Base-by-base conservation (phyloP, 2,888 invertebrate species). In the Phasia obesa region DNA sequence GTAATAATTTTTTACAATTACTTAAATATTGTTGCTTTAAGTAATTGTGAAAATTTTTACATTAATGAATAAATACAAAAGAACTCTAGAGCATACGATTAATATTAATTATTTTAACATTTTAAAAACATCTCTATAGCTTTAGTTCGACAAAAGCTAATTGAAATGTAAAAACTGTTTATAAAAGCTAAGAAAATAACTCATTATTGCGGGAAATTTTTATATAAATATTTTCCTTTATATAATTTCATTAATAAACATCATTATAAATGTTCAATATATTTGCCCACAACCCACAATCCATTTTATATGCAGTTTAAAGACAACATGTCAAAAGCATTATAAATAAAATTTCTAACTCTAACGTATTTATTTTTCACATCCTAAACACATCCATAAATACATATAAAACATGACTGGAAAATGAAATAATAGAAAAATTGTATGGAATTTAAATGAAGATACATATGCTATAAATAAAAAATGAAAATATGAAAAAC, bases 401-500 rank as follows among this genome's bases (percentile, higher is more conserved):
- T 38, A 51, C 21, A 65, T 53, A 77, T 60, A 59, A 59, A 82
- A 70, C 62, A 78, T 78, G 74, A 70, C 57, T 65, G 59, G 44
- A 69, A 57, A 65, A 49, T 64, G 64, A 57, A 38, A 47, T 13
- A 0, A 25, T 31, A 67, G n/a, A 62, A 17, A 23, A 62, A 17
- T 47, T 49, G 19, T 35, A n/a, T 17, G 27, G 65, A 59, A 71
- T 78, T 78, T 65, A 71, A 71, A 65, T 71, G 38, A 65, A 65
- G 64, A 49, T 49, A n/a, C n/a, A n/a, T n/a, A 57, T 64, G 64
- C 17, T 1, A 64, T 21, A 70, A 70, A 62, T 69, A 77, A 35
- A 69, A 53, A 21, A 44, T 13, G n/a, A 19, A 71, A 42, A 31
- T 42, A 65, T 57, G 15, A 53, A 42, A 70, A 31, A 65, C 35